Evolutionary conservation across 1,140 invertebrate genomes (phyloP).

Genomic region (Medauroidea extradentata): DNA sequence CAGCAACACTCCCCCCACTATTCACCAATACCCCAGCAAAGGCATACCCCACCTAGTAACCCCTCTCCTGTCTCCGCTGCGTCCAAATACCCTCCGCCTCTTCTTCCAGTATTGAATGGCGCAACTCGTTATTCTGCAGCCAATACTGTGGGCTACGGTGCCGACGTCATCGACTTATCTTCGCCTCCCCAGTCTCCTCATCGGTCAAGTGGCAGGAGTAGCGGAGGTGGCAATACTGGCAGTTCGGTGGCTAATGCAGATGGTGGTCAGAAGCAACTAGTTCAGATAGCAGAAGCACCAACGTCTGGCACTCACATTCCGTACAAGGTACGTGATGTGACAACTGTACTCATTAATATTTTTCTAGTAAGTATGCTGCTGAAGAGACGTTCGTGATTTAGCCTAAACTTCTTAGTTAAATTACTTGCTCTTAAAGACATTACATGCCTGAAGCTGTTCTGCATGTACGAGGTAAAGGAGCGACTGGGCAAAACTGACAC

Average conservation of each 20-base stretch:
- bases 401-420: too few species aligned
- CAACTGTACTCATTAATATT: too few species aligned
- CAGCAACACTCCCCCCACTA: slow-evolving; percentile 42
- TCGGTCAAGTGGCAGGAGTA: slow-evolving; percentile 18
- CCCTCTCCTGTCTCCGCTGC: slow-evolving; percentile 36
- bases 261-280: slow-evolving; percentile 49
- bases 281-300: slow-evolving; percentile 56
- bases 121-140: slow-evolving; percentile 4
- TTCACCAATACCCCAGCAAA: slow-evolving; percentile 43
- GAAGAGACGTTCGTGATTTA: too few species aligned
- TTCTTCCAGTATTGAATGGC: slow-evolving; percentile 46
- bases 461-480: too few species aligned
- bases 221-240: slow-evolving; percentile 3
- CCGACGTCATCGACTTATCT: slow-evolving; percentile 34
- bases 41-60: slow-evolving; percentile 44
- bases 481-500: too few species aligned
- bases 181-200: slow-evolving; percentile 34
- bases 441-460: too few species aligned
- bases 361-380: too few species aligned
- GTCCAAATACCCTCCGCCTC: slow-evolving; percentile 51
- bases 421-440: too few species aligned
- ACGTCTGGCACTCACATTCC: slow-evolving; percentile 57
- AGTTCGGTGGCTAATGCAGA: slow-evolving; percentile 34
- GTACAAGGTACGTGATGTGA: slow-evolving; percentile 46
- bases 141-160: slow-evolving; percentile 10